These are phyloP conservation scores for Brevimyrus niger DNA, from an alignment of 2,113 vertebrate genomes.

Conservation along the genomic window DNA sequence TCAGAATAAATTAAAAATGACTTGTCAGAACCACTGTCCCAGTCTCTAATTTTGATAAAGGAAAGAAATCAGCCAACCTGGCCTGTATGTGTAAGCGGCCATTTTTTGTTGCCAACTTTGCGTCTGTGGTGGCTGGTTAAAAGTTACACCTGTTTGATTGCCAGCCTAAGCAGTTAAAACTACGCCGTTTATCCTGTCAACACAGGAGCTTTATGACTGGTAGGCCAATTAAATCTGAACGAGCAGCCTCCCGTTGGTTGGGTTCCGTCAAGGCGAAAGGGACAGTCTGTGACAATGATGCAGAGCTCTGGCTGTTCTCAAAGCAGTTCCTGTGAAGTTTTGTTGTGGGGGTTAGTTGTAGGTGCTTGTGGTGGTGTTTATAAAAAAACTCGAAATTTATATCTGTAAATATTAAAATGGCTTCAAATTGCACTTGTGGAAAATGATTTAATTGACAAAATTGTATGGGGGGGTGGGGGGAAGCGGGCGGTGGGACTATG, in stretches of 20 bases:
- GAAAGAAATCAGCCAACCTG: neutral
- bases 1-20: constrained; percentile 74
- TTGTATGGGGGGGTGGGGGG: neutral
- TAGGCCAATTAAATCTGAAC: neutral
- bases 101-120: constrained; percentile 4
- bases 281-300: constrained; percentile 39
- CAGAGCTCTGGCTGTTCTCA: constrained; percentile 47
- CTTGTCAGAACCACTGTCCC: constrained; percentile 69
- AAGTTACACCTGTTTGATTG: constrained; percentile 5
- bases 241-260: neutral
- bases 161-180: constrained; percentile 14
- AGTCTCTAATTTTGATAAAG: constrained; percentile 57
- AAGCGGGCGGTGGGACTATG: too few relatives aligned
- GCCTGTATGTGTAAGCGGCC: neutral
- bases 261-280: constrained; percentile 10
- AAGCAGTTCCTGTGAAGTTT: constrained; percentile 41
- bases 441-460: constrained; percentile 26
- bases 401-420: constrained; percentile 46
- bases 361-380: constrained; percentile 37
- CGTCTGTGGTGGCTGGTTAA: constrained; percentile 9
- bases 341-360: constrained; percentile 33
- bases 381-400: constrained; percentile 27
- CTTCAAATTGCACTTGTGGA: constrained; percentile 37
- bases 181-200: neutral
- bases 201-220: neutral